Conservation (phyloP, 2,113 vertebrate species). For the Cyprinodon brontotheroides region DNA sequence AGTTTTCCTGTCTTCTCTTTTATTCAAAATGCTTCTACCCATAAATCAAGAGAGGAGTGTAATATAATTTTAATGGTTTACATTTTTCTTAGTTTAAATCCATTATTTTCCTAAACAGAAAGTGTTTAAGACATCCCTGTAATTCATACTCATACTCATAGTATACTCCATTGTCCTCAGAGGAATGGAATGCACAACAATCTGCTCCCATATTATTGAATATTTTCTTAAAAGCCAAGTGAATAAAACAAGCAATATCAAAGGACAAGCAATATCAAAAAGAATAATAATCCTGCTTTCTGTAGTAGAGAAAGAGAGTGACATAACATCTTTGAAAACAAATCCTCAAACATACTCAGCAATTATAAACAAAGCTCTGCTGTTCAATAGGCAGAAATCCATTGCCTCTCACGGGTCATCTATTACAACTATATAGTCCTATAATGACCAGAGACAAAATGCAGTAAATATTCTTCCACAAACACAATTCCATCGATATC, state of each 20-base stretch:
- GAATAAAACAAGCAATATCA: not conserved
- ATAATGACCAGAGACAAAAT: slow-evolving; percentile 8
- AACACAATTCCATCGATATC: not conserved
- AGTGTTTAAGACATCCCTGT: no score
- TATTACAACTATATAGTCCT: slow-evolving; percentile 37
- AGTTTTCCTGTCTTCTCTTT: no score
- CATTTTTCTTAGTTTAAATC: no score
- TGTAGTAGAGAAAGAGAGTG: not conserved
- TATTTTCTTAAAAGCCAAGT: slow-evolving; percentile 26
- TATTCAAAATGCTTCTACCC: not conserved
- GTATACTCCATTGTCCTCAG: no score
- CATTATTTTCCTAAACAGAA: no score
- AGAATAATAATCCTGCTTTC: slow-evolving; percentile 5
- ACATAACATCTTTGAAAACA: slow-evolving; percentile 13
- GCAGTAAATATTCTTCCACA: slow-evolving; percentile 1
- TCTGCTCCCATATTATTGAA: slow-evolving; percentile 5
- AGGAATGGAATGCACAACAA: not conserved
- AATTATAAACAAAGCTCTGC: slow-evolving; percentile 36
- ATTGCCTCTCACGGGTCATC: slow-evolving; percentile 42
- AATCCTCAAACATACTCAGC: slow-evolving; percentile 22
- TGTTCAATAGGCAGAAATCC: slow-evolving; percentile 20
- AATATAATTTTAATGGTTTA: no score
- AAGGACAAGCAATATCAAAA: slow-evolving; percentile 2
- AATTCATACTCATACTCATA: not conserved
- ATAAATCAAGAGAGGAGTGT: no score